phyloP scores from a whole-genome alignment of 2,888 invertebrate species.

The Diaphora mendica region DNA sequence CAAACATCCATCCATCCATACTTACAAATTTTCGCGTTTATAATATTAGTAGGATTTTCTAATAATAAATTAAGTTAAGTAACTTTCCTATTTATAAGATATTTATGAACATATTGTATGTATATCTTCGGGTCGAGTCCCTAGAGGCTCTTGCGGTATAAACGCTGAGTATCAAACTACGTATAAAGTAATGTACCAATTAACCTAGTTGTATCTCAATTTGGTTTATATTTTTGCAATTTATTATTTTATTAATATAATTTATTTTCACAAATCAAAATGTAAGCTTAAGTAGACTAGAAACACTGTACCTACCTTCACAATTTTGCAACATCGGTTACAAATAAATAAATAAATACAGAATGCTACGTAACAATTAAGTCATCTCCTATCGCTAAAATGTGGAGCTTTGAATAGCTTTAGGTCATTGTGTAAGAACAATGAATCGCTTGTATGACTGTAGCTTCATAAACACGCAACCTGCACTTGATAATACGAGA shows the following conservation, averaged over 20 bases:
- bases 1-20: too few relatives aligned
- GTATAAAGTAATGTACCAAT: background rate
- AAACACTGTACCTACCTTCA: too few relatives aligned
- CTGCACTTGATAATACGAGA: background rate
- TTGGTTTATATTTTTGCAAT: background rate
- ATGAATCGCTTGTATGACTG: background rate
- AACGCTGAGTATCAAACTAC: background rate
- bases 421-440: background rate
- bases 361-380: background rate
- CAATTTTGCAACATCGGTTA: too few relatives aligned
- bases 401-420: background rate
- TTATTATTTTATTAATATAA: too few relatives aligned
- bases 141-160: background rate
- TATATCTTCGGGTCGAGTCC: background rate
- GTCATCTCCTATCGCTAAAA: background rate
- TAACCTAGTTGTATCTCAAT: constrained; percentile 7
- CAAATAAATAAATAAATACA: too few relatives aligned
- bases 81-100: background rate
- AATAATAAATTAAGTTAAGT: background rate
- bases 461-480: background rate
- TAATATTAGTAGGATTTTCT: background rate
- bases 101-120: constrained; percentile 9
- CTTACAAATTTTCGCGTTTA: too few relatives aligned
- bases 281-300: too few relatives aligned
- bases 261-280: too few relatives aligned